phyloP scores from a whole-genome alignment of 2,888 invertebrate genomes.

The Crematogaster levior region DNA sequence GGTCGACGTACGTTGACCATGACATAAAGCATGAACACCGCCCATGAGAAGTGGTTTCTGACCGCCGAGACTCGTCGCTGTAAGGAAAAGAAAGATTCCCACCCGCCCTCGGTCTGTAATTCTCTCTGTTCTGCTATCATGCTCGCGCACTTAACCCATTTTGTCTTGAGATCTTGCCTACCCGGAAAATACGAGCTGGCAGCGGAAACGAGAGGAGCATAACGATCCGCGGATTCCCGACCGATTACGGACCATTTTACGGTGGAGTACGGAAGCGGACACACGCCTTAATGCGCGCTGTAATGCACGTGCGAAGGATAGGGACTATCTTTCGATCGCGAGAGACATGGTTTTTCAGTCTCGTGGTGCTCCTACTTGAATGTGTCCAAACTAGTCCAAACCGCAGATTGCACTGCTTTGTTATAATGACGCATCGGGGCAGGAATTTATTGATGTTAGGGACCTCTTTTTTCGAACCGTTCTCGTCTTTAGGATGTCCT shows the following conservation, averaged over 20 bases:
- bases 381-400: neutral
- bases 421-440: neutral
- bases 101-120: slow-evolving; percentile 33
- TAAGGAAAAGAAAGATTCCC: neutral
- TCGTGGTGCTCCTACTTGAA: neutral
- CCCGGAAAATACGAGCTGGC: slow-evolving; percentile 27
- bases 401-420: neutral
- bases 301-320: neutral
- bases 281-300: neutral
- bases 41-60: slow-evolving; percentile 20
- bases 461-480: too few relatives aligned
- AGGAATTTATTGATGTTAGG: slow-evolving; percentile 31
- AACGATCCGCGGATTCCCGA: slow-evolving; percentile 57
- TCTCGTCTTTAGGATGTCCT: too few relatives aligned
- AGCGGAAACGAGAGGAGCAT: neutral
- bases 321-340: neutral
- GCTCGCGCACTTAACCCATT: slow-evolving; percentile 56
- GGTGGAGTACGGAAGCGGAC: slow-evolving; percentile 12
- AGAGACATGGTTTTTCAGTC: neutral
- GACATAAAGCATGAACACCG: slow-evolving; percentile 24
- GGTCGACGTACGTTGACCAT: slow-evolving; percentile 26
- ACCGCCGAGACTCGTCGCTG: slow-evolving; percentile 16
- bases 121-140: slow-evolving; percentile 31
- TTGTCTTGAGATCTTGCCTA: slow-evolving; percentile 47
- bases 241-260: slow-evolving; percentile 52